These are phyloP conservation scores for Leucoraja erinaceus DNA, from an alignment of 2,113 vertebrate genomes.

Conservation along the genomic window DNA sequence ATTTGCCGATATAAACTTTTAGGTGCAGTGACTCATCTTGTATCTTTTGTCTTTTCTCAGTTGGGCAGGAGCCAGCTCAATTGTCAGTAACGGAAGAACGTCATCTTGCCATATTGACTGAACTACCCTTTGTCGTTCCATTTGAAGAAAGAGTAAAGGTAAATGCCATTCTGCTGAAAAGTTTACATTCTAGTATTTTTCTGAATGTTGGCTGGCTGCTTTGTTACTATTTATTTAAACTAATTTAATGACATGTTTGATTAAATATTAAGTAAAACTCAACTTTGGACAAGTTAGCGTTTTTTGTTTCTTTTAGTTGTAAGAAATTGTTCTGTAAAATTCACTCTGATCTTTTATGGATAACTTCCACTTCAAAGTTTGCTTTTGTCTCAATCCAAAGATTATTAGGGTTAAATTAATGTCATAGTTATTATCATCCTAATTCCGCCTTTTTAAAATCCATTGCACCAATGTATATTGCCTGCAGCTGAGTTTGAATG, in stretches of 20 bases:
- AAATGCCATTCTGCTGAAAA: conserved; percentile 39
- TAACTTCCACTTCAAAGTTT: no score
- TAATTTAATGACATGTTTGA: not conserved
- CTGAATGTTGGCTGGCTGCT: not conserved
- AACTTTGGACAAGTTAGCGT: no score
- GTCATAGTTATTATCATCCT: not conserved
- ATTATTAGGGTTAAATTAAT: not conserved
- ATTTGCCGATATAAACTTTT: not conserved
- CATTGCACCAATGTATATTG: not conserved
- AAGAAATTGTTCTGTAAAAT: no score
- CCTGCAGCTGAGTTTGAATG: not conserved
- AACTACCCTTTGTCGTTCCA: conserved; percentile 93
- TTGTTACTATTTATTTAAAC: not conserved
- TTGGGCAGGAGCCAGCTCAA: conserved; percentile 83
- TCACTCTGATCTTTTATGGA: no score
- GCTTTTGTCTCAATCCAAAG: not conserved
- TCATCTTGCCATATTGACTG: conserved; percentile 90
- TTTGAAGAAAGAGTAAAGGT: conserved; percentile 99
- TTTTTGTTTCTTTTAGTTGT: not conserved
- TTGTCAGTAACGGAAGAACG: conserved; percentile 92
- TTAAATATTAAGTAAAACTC: not conserved
- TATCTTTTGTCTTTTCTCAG: conserved; percentile 54
- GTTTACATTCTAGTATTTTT: not conserved
- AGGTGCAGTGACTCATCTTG: conserved; percentile 29
- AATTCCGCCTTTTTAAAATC: not conserved